Conservation (phyloP, 2,113 vertebrate genomes). For the Porphyrio hochstetteri region DNA sequence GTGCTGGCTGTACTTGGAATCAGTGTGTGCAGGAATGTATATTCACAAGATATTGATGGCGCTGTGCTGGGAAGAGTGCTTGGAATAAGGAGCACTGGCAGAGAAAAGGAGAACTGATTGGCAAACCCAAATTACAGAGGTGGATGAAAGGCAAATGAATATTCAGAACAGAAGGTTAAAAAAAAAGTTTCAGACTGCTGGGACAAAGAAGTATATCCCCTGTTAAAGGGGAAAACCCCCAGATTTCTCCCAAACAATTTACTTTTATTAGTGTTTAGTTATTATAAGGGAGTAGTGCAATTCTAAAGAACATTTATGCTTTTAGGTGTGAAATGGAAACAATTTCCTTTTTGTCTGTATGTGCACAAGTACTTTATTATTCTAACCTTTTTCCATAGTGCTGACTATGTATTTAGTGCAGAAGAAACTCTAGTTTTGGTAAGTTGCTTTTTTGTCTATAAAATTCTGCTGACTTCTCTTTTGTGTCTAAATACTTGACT, state of each 20-base stretch:
- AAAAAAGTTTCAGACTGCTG: not conserved
- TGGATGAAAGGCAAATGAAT: not conserved
- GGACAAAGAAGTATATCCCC: not conserved
- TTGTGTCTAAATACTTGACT: constrained; percentile 43
- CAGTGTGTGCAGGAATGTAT: not conserved
- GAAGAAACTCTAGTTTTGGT: constrained; percentile 21
- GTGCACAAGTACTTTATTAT: not conserved
- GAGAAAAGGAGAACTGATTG: not conserved
- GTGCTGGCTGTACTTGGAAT: not conserved
- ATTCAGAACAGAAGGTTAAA: not conserved
- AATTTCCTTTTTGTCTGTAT: not conserved
- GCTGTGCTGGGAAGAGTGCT: not conserved
- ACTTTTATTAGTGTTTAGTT: not conserved
- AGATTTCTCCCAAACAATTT: not conserved
- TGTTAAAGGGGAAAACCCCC: not conserved
- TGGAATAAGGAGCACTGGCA: not conserved
- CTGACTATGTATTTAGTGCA: not conserved
- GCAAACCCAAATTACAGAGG: not conserved
- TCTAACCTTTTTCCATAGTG: not conserved
- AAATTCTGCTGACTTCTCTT: constrained; percentile 44
- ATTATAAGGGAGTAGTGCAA: not conserved
- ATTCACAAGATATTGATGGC: constrained; percentile 8
- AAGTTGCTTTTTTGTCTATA: constrained; percentile 8
- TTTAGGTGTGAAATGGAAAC: not conserved
- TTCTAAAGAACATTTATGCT: not conserved